Percentiles rank a stretch among this genome's conserved stretches.
These are phyloP conservation scores for Terebella lapidaria DNA, from an alignment of 2,888 invertebrate genomes.

Conservation along the genomic window DNA sequence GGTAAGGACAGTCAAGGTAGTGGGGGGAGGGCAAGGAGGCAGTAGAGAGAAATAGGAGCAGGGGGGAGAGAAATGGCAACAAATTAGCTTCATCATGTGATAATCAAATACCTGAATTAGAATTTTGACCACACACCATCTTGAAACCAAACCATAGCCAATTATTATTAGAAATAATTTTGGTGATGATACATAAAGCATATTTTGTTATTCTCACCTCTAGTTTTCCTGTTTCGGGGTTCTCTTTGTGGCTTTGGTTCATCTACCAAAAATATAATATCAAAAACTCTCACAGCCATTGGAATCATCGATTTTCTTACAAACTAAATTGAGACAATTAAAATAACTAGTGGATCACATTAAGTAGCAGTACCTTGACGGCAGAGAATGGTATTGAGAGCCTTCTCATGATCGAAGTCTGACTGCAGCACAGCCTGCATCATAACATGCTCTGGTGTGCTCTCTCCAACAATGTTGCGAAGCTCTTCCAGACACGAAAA, in stretches of 20 bases:
- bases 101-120: no score
- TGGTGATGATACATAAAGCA: no score
- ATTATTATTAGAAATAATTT: no score
- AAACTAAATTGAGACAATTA: not conserved
- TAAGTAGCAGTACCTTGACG: conserved; percentile 15
- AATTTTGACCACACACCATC: no score
- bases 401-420: conserved; percentile 69
- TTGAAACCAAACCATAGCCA: no score
- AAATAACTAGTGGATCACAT: not conserved
- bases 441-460: conserved; percentile 68
- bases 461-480: conserved; percentile 73
- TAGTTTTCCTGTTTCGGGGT: conserved; percentile 30
- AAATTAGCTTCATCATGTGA: conserved; percentile 8
- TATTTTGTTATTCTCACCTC: conserved; percentile 41
- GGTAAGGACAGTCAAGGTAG: conserved; percentile 57
- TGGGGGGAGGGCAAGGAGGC: not conserved
- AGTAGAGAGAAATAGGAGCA: conserved; percentile 11
- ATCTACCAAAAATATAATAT: conserved; percentile 28
- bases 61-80: conserved; percentile 18
- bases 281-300: not conserved
- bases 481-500: conserved; percentile 80
- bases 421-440: conserved; percentile 68
- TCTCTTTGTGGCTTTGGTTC: conserved; percentile 52
- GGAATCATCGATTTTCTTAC: not conserved
- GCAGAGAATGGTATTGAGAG: conserved; percentile 68